Evolutionary conservation across 1,140 invertebrate genomes (phyloP).

Genomic region (Pseudoatta argentina): DNA sequence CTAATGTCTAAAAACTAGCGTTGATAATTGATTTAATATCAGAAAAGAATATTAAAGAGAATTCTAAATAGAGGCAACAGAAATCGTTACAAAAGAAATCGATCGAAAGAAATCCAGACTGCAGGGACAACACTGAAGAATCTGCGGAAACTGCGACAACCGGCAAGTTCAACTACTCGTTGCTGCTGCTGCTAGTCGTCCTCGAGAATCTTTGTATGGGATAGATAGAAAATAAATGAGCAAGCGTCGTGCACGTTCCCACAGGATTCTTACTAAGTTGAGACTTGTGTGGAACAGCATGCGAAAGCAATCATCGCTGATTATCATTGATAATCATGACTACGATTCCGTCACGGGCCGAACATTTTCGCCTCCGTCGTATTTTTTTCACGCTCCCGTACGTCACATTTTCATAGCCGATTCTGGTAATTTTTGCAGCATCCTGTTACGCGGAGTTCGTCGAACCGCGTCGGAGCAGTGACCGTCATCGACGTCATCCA

Average conservation of each 20-base stretch:
- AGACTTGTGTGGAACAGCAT: slow-evolving; percentile 22
- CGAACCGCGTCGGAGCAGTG: slow-evolving; percentile 64
- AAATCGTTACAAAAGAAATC: background rate
- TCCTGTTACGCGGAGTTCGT: slow-evolving; percentile 58
- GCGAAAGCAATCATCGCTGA: slow-evolving; percentile 55
- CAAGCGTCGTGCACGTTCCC: slow-evolving; percentile 39
- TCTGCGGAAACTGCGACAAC: slow-evolving; percentile 19
- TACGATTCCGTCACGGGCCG: background rate
- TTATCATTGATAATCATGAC: slow-evolving; percentile 40
- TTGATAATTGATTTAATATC: background rate
- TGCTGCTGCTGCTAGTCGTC: slow-evolving; percentile 48
- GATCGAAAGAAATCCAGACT: background rate
- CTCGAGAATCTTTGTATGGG: slow-evolving; percentile 32
- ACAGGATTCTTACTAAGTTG: slow-evolving; percentile 27
- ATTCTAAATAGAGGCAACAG: background rate
- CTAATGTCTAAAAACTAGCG: background rate
- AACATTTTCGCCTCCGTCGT: background rate
- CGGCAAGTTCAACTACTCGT: slow-evolving; percentile 44
- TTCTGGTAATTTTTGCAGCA: slow-evolving; percentile 43
- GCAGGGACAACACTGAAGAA: background rate
- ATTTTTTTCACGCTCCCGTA: slow-evolving; percentile 40
- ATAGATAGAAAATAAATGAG: slow-evolving; percentile 20
- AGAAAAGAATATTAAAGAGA: background rate
- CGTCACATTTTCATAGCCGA: background rate
- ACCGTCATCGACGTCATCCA: slow-evolving; percentile 21